Conservation (phyloP, 2,797 vertebrate species). For the Helostoma temminkii region DNA sequence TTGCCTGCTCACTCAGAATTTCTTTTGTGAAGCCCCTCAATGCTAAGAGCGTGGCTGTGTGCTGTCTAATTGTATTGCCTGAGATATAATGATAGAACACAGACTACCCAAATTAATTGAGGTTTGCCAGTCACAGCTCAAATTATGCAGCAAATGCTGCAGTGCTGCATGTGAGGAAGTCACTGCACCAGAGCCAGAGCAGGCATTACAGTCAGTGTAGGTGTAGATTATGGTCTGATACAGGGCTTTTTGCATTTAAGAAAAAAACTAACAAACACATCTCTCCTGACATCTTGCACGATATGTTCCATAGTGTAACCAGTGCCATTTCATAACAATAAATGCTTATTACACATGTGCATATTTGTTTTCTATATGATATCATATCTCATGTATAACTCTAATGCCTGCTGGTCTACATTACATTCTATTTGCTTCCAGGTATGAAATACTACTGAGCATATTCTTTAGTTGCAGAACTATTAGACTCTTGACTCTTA, state of each 20-base stretch:
- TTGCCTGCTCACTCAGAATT: constrained; percentile 63
- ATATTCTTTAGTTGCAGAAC: constrained; percentile 18
- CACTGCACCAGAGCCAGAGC: constrained; percentile 72
- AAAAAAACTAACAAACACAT: constrained; percentile 39
- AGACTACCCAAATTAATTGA: constrained; percentile 81
- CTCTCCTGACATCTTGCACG: constrained; percentile 17
- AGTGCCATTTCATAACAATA: constrained; percentile 14
- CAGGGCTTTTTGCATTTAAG: constrained; percentile 30
- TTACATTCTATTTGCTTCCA: constrained; percentile 45
- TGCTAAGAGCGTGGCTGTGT: constrained; percentile 65
- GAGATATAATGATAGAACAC: constrained; percentile 79
- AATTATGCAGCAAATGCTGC: constrained; percentile 81
- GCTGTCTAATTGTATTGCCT: constrained; percentile 76
- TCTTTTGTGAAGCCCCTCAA: constrained; percentile 71
- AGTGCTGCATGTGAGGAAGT: constrained; percentile 73
- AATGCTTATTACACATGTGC: constrained; percentile 26
- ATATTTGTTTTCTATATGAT: constrained; percentile 10
- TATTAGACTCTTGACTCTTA: constrained; percentile 48
- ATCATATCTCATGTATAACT: constrained; percentile 22
- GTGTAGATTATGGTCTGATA: constrained; percentile 63
- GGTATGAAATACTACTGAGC: constrained; percentile 40
- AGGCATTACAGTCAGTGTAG: constrained; percentile 53
- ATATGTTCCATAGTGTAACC: constrained; percentile 4
- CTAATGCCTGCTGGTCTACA: constrained; percentile 13
- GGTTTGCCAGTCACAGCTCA: constrained; percentile 79